phyloP scores from a whole-genome alignment of 2,797 vertebrate genomes.

The Dryobates pubescens region DNA sequence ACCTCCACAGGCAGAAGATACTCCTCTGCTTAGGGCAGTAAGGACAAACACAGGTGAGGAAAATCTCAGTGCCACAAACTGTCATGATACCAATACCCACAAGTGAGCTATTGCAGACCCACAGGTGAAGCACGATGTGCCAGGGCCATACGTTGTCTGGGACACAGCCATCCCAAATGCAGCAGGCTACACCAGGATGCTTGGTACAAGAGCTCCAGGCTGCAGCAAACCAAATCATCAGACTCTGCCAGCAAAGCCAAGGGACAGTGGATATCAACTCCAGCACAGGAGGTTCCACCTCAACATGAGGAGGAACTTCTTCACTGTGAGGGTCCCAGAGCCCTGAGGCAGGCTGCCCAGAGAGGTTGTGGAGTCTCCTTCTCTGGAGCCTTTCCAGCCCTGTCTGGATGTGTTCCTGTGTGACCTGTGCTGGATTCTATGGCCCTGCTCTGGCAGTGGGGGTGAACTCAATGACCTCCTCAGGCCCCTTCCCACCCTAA shows the following conservation, averaged over 20 bases:
- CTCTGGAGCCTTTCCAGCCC: too few relatives aligned
- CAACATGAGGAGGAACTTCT: too few relatives aligned
- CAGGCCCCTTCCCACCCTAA: too few relatives aligned
- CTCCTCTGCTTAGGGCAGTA: background rate
- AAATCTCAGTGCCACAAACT: background rate
- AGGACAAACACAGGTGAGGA: background rate
- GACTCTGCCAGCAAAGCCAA: background rate
- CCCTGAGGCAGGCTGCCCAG: too few relatives aligned
- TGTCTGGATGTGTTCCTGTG: too few relatives aligned
- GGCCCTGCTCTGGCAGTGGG: too few relatives aligned
- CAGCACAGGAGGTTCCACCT: too few relatives aligned
- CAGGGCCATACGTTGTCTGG: accelerated
- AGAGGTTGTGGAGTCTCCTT: too few relatives aligned
- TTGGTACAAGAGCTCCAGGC: background rate
- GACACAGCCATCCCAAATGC: background rate
- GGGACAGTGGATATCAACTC: too few relatives aligned
- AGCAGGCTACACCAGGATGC: background rate
- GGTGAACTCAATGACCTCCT: too few relatives aligned
- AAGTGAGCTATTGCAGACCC: background rate
- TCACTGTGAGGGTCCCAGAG: too few relatives aligned
- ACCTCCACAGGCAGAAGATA: background rate
- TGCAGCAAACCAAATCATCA: background rate
- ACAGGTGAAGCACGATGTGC: background rate
- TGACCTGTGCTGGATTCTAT: too few relatives aligned
- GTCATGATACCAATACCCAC: background rate